phyloP scores from a whole-genome alignment of 2,888 invertebrate species.

The Stenodera caucasica region DNA sequence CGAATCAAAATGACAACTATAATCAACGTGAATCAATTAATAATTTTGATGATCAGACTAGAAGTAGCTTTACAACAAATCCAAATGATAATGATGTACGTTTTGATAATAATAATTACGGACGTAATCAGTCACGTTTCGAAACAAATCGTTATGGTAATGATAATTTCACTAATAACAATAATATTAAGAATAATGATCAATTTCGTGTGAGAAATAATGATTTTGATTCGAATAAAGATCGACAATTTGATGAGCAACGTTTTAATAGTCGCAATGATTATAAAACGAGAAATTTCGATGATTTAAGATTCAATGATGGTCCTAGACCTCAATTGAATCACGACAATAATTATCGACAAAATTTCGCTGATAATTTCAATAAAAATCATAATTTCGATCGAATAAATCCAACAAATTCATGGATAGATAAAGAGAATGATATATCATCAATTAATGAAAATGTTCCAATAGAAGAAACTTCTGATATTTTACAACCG shows the following conservation, averaged over 20 bases:
- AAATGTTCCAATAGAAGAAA: constrained; percentile 33
- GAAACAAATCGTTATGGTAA: constrained; percentile 17
- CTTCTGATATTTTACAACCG: constrained; percentile 60
- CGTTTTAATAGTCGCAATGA: background rate
- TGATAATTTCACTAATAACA: constrained; percentile 17
- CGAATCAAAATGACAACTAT: no score
- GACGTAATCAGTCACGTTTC: constrained; percentile 7
- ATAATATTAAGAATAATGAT: no score
- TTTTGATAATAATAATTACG: constrained; percentile 10
- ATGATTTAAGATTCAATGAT: background rate
- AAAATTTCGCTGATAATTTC: constrained; percentile 5
- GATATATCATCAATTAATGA: constrained; percentile 1
- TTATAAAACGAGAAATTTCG: background rate
- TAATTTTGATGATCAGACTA: constrained; percentile 50
- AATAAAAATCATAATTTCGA: constrained; percentile 18
- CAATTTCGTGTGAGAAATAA: background rate
- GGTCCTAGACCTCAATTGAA: background rate
- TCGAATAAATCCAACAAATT: constrained; percentile 8
- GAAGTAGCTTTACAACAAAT: constrained; percentile 44
- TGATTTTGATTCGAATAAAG: background rate
- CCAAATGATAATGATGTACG: constrained; percentile 24
- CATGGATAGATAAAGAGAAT: constrained; percentile 9
- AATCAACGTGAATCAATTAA: constrained; percentile 38
- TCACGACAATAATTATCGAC: constrained; percentile 6
- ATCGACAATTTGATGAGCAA: background rate